These are phyloP conservation scores for Napeogenes inachia DNA, from an alignment of 2,888 invertebrate genomes.

Conservation along the genomic window DNA sequence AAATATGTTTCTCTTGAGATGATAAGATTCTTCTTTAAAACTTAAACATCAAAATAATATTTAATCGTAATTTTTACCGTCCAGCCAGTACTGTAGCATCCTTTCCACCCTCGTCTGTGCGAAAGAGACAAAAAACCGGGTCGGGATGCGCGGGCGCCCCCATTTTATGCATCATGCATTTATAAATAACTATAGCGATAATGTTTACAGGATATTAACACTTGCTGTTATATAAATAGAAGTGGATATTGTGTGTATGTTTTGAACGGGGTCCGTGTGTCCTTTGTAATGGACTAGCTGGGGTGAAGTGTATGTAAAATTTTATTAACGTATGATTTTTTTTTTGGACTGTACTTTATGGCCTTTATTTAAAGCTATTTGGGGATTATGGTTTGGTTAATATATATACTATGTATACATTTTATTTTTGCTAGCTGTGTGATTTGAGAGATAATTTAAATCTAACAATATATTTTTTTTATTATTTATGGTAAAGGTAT, in stretches of 20 bases:
- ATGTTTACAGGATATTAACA: slow-evolving; percentile 7
- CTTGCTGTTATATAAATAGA: slow-evolving; percentile 2
- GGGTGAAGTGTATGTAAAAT: slow-evolving; percentile 23
- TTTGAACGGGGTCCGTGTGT: too few species aligned
- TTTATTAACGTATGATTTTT: slow-evolving; percentile 23
- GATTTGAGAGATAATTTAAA: too few species aligned
- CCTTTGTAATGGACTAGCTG: slow-evolving; percentile 18
- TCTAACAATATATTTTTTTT: too few species aligned
- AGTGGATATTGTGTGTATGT: slow-evolving; percentile 1
- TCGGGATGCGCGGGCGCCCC: slow-evolving; percentile 45
- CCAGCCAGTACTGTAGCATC: slow-evolving; percentile 19
- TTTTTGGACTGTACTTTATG: slow-evolving; percentile 20
- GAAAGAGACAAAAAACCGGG: slow-evolving; percentile 27
- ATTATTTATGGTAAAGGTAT: too few species aligned
- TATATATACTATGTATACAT: too few species aligned
- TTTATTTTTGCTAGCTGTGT: too few species aligned
- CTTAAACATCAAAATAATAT: too few species aligned
- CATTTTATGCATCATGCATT: slow-evolving; percentile 28
- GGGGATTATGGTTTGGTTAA: too few species aligned
- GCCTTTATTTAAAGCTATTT: slow-evolving; percentile 2
- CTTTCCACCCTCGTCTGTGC: slow-evolving; percentile 33
- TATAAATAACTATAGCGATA: slow-evolving; percentile 24
- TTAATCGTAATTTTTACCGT: background rate
- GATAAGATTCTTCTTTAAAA: too few species aligned
- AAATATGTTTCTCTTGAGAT: too few species aligned